Evolutionary conservation across 2,888 invertebrate species (phyloP).

Genomic region (Chrysopilus asiliformis): DNA sequence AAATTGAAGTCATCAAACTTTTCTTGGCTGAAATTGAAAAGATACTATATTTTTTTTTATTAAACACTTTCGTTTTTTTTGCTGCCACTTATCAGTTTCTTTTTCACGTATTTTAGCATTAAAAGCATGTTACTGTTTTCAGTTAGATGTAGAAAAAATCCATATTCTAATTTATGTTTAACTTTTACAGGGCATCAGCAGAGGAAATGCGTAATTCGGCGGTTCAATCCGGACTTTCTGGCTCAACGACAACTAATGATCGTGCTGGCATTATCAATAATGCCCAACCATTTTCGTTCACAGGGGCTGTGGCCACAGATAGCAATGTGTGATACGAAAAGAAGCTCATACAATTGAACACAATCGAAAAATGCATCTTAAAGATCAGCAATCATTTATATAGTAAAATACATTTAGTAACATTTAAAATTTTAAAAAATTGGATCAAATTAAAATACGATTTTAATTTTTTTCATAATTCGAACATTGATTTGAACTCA

Average conservation of each 20-base stretch:
- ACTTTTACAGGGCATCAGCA: conserved; percentile 67
- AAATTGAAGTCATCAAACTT: too few relatives aligned
- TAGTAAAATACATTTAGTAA: too few relatives aligned
- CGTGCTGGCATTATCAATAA: conserved; percentile 65
- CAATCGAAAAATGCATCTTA: too few relatives aligned
- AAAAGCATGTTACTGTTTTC: background rate
- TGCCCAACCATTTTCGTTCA: conserved; percentile 67
- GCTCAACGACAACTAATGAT: conserved; percentile 42
- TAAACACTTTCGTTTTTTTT: too few relatives aligned
- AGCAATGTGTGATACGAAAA: conserved; percentile 54
- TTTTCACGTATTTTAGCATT: background rate
- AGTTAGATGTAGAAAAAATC: background rate
- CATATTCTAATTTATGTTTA: conserved; percentile 3
- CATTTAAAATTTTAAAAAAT: too few relatives aligned
- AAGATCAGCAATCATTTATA: too few relatives aligned
- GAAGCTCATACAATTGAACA: too few relatives aligned
- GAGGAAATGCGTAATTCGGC: conserved; percentile 69
- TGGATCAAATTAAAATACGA: too few relatives aligned
- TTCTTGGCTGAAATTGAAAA: too few relatives aligned
- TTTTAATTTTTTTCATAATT: too few relatives aligned
- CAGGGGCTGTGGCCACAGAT: conserved; percentile 50
- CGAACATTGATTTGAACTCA: too few relatives aligned
- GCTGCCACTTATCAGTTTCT: background rate
- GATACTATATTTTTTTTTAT: too few relatives aligned
- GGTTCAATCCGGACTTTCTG: conserved; percentile 27